Evolutionary conservation across 2,888 invertebrate genomes (phyloP).

Genomic region (Stenurella melanura): DNA sequence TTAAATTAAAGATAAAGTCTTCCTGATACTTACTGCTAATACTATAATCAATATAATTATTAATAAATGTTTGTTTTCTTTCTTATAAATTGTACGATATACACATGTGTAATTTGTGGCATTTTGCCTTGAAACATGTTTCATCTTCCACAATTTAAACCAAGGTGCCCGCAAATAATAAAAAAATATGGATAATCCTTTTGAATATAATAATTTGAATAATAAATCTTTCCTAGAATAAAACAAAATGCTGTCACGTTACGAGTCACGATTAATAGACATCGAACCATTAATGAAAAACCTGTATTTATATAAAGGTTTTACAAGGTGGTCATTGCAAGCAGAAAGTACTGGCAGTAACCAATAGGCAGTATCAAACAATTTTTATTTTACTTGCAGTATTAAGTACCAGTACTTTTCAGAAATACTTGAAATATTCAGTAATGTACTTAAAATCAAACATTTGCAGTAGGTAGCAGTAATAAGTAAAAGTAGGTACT

Average conservation of each 20-base stretch:
- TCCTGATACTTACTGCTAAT: no score
- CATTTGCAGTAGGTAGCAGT: no score
- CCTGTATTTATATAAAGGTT: neutral
- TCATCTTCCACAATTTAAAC: neutral
- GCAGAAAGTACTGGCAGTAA: no score
- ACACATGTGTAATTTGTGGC: slow-evolving; percentile 8
- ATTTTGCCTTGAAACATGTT: slow-evolving; percentile 10
- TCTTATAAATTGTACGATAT: neutral
- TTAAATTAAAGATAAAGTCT: no score
- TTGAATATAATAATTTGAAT: neutral
- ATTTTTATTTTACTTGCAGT: no score
- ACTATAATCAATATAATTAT: no score
- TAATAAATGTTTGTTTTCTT: no score
- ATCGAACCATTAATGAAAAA: neutral
- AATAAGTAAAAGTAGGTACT: no score
- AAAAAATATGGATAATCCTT: neutral
- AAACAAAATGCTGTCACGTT: neutral
- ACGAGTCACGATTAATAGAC: slow-evolving; percentile 1
- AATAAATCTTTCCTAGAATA: neutral
- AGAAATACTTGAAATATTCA: no score
- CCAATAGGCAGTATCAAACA: no score
- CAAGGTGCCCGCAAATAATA: slow-evolving; percentile 22
- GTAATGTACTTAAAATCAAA: no score
- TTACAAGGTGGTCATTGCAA: neutral
- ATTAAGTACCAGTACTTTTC: no score